phyloP scores from a whole-genome alignment of 2,797 vertebrate genomes.

The Sebastes hubbsi region DNA sequence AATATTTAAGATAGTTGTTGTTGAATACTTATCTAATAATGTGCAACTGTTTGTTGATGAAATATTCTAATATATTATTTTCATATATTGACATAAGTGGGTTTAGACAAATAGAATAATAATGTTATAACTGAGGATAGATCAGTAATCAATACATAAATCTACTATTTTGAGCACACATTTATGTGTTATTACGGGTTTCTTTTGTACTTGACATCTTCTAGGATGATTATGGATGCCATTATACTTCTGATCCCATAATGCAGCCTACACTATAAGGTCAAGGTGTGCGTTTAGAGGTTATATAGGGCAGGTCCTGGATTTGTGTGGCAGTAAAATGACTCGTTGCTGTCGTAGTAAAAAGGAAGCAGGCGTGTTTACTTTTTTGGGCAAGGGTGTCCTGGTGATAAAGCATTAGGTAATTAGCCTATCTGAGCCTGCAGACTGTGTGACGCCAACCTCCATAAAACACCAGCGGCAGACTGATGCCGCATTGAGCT shows the following conservation, averaged over 20 bases:
- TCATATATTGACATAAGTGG: background rate
- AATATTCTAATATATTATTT: background rate
- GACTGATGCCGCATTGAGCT: constrained; percentile 70
- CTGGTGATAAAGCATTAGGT: constrained; percentile 81
- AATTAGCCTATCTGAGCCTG: constrained; percentile 84
- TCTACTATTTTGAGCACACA: background rate
- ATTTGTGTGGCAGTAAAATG: background rate
- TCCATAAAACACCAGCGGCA: constrained; percentile 70
- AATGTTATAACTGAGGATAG: background rate
- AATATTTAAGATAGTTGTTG: background rate
- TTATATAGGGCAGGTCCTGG: background rate
- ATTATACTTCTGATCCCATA: background rate
- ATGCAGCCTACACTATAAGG: background rate
- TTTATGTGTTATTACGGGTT: background rate
- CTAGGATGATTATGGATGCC: background rate
- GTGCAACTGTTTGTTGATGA: constrained; percentile 13
- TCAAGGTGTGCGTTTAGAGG: constrained; percentile 31
- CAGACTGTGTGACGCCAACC: constrained; percentile 92
- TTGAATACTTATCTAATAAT: background rate
- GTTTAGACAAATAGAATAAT: background rate
- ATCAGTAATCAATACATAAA: background rate
- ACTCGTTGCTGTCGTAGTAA: constrained; percentile 33
- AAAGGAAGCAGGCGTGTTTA: constrained; percentile 75
- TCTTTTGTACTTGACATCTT: background rate
- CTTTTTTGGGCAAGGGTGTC: constrained; percentile 71